A percentile compares a stretch with the other conserved stretches of the same genome.
Conservation (phyloP, 2,888 invertebrate species). For the Trissoscelio sp. region DNA sequence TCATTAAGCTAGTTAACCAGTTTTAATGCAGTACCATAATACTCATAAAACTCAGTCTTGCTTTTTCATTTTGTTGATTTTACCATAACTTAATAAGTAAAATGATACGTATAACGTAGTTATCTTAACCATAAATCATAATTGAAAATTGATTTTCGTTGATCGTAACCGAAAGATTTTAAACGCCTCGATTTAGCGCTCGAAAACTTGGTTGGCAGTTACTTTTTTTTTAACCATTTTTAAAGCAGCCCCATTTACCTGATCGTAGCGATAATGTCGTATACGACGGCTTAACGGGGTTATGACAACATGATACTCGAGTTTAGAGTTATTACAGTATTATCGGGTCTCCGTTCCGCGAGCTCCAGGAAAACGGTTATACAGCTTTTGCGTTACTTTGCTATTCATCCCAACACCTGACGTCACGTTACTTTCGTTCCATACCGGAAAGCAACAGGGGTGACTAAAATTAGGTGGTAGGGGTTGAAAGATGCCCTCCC, state of each 20-base stretch:
- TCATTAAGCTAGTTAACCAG: no score
- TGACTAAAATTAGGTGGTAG: conserved; percentile 32
- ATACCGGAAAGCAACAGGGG: conserved; percentile 44
- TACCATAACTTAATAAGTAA: conserved; percentile 37
- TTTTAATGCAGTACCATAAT: no score
- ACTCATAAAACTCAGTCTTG: no score
- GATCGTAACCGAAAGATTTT: conserved; percentile 21
- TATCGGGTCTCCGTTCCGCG: conserved; percentile 43
- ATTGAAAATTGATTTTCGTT: conserved; percentile 47
- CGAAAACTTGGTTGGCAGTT: conserved; percentile 3
- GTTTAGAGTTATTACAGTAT: conserved; percentile 64
- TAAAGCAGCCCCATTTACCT: conserved; percentile 22
- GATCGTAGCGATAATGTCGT: conserved; percentile 49
- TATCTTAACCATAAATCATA: conserved; percentile 33
- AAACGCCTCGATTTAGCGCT: conserved; percentile 4
- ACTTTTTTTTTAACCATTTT: conserved; percentile 37
- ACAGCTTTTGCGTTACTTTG: conserved; percentile 43
- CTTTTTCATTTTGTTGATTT: no score
- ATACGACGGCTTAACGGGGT: conserved; percentile 53
- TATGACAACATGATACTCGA: conserved; percentile 58
- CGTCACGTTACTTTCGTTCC: conserved; percentile 31
- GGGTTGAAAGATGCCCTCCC: conserved; percentile 19
- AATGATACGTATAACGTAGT: not conserved
- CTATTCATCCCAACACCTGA: conserved; percentile 47
- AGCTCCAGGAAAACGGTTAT: conserved; percentile 30